Percentiles rank a stretch among this genome's conserved stretches.
Conservation (phyloP, 2,113 vertebrate species). For the Pseudopodoces humilis region DNA sequence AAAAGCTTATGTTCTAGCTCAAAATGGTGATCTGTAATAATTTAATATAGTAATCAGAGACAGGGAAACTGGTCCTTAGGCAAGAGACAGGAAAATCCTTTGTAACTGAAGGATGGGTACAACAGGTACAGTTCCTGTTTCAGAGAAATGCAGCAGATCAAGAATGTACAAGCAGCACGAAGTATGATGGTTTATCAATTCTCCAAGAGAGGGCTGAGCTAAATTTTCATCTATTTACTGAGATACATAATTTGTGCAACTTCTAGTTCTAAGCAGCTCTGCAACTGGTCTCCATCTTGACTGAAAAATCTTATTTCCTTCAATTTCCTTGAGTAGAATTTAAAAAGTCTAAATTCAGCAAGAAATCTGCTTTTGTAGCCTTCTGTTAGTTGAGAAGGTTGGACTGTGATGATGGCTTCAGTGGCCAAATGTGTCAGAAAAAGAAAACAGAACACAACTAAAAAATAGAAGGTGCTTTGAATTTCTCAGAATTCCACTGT, state of each 20-base stretch:
- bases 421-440: background rate
- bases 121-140: background rate
- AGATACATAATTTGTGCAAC: background rate
- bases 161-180: background rate
- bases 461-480: background rate
- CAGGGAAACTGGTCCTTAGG: background rate
- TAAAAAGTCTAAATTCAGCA: background rate
- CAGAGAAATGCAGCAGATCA: background rate
- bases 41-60: background rate
- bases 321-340: background rate
- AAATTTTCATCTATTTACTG: background rate
- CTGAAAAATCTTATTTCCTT: background rate
- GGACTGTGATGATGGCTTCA: background rate
- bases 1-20: background rate
- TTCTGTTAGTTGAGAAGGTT: background rate
- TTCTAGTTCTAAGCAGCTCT: background rate
- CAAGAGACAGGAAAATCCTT: background rate
- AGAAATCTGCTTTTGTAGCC: background rate
- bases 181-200: background rate
- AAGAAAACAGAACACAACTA: background rate
- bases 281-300: background rate
- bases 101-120: background rate
- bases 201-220: background rate
- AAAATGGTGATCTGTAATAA: background rate
- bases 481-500: background rate